A percentile compares a stretch with the other conserved stretches of the same genome.
Evolutionary conservation across 2,888 invertebrate genomes (phyloP).

Genomic region (Apocheima hispidaria): DNA sequence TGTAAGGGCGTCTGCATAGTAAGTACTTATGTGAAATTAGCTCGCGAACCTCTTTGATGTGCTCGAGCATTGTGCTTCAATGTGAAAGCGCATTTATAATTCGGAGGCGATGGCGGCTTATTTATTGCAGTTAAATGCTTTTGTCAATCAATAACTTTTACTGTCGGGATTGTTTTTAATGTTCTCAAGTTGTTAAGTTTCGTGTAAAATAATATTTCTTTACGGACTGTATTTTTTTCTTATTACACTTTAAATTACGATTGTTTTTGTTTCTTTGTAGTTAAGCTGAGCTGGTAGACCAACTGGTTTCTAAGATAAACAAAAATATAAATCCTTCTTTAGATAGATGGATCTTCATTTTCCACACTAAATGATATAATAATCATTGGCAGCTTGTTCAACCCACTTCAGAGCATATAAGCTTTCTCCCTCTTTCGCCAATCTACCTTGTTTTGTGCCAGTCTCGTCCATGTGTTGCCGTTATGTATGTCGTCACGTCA

Average conservation of each 20-base stretch:
- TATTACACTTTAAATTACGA: not conserved
- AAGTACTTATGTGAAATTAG: constrained; percentile 84
- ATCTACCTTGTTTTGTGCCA: too few relatives aligned
- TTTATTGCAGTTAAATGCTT: constrained; percentile 56
- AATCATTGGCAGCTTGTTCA: too few relatives aligned
- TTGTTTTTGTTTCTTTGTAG: not conserved
- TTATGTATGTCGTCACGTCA: too few relatives aligned
- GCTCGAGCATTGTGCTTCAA: constrained; percentile 75
- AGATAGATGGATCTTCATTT: too few relatives aligned
- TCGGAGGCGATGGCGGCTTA: constrained; percentile 62
- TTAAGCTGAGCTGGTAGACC: not conserved
- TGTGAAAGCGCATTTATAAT: constrained; percentile 79
- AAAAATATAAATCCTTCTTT: too few relatives aligned
- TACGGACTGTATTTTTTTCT: not conserved
- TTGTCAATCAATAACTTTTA: constrained; percentile 44
- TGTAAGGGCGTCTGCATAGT: constrained; percentile 75
- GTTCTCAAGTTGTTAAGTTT: constrained; percentile 2
- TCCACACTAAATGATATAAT: too few relatives aligned
- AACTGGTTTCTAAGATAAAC: too few relatives aligned
- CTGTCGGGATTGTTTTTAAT: constrained; percentile 17
- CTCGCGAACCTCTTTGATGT: constrained; percentile 79
- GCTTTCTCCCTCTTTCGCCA: too few relatives aligned
- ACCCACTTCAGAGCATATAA: too few relatives aligned
- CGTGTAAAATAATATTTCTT: not conserved
- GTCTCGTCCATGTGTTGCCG: too few relatives aligned